Conservation (phyloP, 37 sponge, comb jelly and placozoan species). For the Beroe forskalii region DNA sequence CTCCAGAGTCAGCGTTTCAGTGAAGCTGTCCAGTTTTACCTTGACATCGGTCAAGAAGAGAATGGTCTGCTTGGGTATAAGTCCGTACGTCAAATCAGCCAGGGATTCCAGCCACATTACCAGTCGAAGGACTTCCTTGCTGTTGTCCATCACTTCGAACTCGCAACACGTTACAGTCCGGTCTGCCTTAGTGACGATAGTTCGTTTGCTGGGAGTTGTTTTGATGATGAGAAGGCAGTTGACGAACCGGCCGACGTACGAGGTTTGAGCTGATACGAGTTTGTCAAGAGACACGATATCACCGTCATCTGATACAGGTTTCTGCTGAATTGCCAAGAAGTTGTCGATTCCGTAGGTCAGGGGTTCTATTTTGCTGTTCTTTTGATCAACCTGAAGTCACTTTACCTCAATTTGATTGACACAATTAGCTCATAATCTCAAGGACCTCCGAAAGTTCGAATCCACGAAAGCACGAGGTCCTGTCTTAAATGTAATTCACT, state of each 20-base stretch:
- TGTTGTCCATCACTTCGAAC: slow-evolving; percentile 55
- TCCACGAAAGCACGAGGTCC: no score
- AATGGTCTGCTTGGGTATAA: slow-evolving; percentile 25
- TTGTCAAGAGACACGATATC: neutral
- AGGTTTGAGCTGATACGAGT: neutral
- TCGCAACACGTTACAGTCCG: slow-evolving; percentile 10
- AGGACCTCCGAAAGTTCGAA: no score
- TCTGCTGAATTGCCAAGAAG: neutral
- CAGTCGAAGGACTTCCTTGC: neutral
- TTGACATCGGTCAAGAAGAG: slow-evolving; percentile 48
- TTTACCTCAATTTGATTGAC: no score
- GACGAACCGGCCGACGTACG: neutral
- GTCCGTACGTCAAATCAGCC: slow-evolving; percentile 21
- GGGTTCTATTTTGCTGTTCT: neutral
- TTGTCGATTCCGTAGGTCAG: neutral
- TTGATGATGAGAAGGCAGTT: slow-evolving; percentile 34
- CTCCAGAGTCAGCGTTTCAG: slow-evolving; percentile 16
- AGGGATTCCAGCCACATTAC: slow-evolving; percentile 55
- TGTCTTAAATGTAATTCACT: neutral
- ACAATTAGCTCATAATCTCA: no score
- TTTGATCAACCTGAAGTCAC: slow-evolving; percentile 55
- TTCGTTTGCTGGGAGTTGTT: slow-evolving; percentile 9
- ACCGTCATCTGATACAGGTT: neutral
- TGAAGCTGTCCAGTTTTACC: slow-evolving; percentile 47
- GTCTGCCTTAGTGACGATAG: neutral